Base-by-base conservation (phyloP, 2,797 vertebrate species). In the Thaleichthys pacificus region DNA sequence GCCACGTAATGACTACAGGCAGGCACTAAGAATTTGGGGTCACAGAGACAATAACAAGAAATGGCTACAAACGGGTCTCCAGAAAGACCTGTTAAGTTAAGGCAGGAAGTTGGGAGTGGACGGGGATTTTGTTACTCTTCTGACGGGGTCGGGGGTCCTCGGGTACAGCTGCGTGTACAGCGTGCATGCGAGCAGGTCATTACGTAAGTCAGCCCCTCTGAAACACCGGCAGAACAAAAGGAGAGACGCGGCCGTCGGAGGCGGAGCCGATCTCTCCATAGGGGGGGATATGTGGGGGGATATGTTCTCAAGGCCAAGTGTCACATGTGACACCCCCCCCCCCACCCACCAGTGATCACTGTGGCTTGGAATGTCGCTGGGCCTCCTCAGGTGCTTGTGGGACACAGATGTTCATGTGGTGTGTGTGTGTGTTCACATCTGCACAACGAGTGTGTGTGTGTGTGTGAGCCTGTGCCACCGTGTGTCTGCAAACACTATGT, bases 11-110 rank as follows among this genome's bases (percentile, higher is more conserved):
- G 74, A 79, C 71, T 69, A 60, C 74, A 61, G 68, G 66, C 70
- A 68, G 65, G 71, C 75, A 65, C n/a, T 51, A 5, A 35, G 66
- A 19, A 57, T 75, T 21, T 5, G 32, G 57, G 17, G 74, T 71
- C 68, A 21, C 60, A 71, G 80, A 67, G 87, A 88, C 83, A 86
- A 84, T 68, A 88, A 84, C 82, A 87, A 84, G 72, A 84, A 84
- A 80, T 21, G 73, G 69, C 79, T 71, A 74, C 67, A 86, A 84
- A 85, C 30, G 68, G 76, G 22, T 66, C 70, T 77, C n/a, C 76
- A 70, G 42, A 12, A 71, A 82, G 87, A 68, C 72, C 65, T 56
- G 32, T 72, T 21, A 81, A 32, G 66, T 75, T 67, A 38, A 60
- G 17, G 68, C 67, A 74, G 74, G 77, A 79, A 62, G 73, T n/a